Percentiles rank a stretch among this genome's conserved stretches.
These are phyloP conservation scores for Micronycteris hirsuta DNA, from an alignment of 2,113 vertebrate species.

Conservation along the genomic window DNA sequence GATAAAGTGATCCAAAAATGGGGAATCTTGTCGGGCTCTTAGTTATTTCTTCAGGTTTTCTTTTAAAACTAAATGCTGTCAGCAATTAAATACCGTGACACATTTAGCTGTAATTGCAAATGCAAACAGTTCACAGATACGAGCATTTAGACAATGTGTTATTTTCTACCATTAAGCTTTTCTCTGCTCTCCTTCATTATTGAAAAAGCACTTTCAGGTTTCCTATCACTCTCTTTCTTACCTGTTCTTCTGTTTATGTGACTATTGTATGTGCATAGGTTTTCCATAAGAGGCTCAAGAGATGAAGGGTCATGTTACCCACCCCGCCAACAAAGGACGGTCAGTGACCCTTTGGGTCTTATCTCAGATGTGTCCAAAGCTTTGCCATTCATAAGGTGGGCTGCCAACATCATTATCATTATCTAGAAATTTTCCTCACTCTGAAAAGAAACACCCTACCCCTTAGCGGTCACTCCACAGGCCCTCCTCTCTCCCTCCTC, in stretches of 20 bases:
- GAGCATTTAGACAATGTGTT: not conserved
- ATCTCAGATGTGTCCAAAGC: not conserved
- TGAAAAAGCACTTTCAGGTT: not conserved
- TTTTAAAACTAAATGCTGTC: not conserved
- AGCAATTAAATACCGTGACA: not conserved
- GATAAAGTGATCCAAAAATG: not conserved
- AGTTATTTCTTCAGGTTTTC: not conserved
- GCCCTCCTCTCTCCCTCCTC: not conserved
- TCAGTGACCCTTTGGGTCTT: not conserved
- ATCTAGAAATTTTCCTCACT: not conserved
- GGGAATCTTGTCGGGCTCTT: not conserved
- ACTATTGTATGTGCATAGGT: not conserved
- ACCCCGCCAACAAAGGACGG: not conserved
- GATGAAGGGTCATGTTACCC: not conserved
- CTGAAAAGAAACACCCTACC: not conserved
- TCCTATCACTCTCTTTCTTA: not conserved
- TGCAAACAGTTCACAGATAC: not conserved
- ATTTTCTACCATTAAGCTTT: not conserved
- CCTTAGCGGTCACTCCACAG: not conserved
- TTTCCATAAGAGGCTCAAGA: not conserved
- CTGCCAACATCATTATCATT: not conserved
- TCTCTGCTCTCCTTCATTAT: not conserved
- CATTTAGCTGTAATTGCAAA: not conserved
- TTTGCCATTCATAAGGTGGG: not conserved
- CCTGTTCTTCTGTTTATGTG: not conserved